Conservation (phyloP, 2,113 vertebrate genomes). For the Xiphorhynchus elegans region DNA sequence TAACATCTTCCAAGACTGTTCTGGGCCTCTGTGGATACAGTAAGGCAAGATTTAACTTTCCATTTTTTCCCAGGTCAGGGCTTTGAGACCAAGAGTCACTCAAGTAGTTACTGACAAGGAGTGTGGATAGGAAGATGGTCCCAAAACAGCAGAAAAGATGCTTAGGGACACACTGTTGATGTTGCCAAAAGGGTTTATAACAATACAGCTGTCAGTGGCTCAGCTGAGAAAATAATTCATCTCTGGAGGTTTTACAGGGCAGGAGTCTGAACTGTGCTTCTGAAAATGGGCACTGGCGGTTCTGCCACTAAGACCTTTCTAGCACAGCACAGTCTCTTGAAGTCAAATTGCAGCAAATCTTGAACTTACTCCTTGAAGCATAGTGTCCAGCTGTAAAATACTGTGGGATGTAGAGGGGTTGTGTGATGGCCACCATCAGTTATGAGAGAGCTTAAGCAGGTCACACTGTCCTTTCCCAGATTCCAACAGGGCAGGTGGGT, state of each 20-base stretch:
- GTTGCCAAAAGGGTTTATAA: background rate
- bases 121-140: background rate
- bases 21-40: background rate
- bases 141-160: background rate
- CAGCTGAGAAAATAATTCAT: background rate
- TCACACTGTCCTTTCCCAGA: background rate
- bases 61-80: background rate
- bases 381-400: background rate
- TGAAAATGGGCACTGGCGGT: background rate
- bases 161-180: background rate
- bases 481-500: fast-evolving
- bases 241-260: background rate
- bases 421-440: background rate
- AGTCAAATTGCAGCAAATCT: background rate
- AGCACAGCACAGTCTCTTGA: background rate
- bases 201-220: background rate
- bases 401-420: background rate
- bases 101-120: background rate
- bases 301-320: background rate
- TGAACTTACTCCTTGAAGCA: background rate
- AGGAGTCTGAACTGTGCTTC: background rate
- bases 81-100: background rate
- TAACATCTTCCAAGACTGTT: background rate
- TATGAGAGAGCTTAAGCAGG: background rate
- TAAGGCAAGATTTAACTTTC: background rate